phyloP scores from a whole-genome alignment of 2,113 vertebrate species.

The Perognathus longimembris region DNA sequence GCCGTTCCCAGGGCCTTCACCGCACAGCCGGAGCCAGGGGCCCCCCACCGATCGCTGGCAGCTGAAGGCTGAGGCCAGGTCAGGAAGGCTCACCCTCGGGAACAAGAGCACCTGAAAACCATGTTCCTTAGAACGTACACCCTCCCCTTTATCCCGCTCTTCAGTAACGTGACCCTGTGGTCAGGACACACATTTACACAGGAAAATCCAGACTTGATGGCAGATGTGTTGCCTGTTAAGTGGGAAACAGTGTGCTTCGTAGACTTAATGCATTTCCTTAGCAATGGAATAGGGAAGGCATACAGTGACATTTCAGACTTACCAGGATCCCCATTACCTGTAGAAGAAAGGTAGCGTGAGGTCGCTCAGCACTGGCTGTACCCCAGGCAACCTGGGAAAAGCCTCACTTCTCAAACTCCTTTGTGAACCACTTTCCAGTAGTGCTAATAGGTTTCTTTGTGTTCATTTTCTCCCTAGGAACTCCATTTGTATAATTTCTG shows the following conservation, averaged over 20 bases:
- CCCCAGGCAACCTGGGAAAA: neutral
- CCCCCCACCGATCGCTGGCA: fast-evolving
- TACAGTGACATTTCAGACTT: neutral
- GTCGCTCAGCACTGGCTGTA: neutral
- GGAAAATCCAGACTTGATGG: neutral
- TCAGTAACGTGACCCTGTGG: neutral
- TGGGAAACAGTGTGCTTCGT: neutral
- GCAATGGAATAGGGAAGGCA: neutral
- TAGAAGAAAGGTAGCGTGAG: neutral
- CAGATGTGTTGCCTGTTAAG: neutral
- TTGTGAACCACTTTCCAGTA: neutral
- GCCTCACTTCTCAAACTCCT: neutral
- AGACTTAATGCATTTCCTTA: neutral
- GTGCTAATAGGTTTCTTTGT: neutral
- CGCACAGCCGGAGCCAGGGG: fast-evolving
- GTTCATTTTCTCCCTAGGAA: neutral
- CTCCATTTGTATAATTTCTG: neutral
- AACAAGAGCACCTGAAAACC: neutral
- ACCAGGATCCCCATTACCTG: neutral
- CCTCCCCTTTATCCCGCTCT: neutral
- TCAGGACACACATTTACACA: neutral
- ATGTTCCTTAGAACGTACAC: neutral
- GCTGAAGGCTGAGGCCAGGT: too few species aligned
- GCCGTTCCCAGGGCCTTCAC: too few species aligned
- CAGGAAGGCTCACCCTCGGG: neutral